Evolutionary conservation across 2,888 invertebrate species (phyloP).

Genomic region (Pseudoips prasinana): DNA sequence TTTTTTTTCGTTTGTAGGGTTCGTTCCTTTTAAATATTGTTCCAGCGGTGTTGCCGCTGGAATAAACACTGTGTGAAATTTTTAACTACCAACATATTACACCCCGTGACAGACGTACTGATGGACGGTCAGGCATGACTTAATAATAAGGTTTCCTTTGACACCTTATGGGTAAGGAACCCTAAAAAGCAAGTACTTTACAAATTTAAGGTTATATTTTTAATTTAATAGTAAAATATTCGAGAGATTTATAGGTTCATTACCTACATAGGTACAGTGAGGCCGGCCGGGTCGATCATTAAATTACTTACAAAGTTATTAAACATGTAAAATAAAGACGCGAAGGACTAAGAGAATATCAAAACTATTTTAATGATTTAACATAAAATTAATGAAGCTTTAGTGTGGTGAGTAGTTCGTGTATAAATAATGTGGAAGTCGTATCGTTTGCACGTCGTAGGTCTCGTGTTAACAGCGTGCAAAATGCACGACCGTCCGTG

Average conservation of each 20-base stretch:
- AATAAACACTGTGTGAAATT: no score
- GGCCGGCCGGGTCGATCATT: slow-evolving; percentile 35
- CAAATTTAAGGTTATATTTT: no score
- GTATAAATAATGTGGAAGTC: slow-evolving; percentile 44
- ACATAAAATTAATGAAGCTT: slow-evolving; percentile 38
- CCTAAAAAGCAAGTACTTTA: no score
- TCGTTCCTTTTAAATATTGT: no score
- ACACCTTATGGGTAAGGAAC: no score
- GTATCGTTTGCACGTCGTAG: slow-evolving; percentile 32
- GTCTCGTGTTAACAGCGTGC: slow-evolving; percentile 42
- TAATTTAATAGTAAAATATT: slow-evolving; percentile 32
- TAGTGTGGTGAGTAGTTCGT: slow-evolving; percentile 31
- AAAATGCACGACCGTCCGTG: slow-evolving; percentile 45
- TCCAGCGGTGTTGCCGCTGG: no score
- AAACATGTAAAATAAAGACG: slow-evolving; percentile 43
- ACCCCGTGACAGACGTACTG: no score
- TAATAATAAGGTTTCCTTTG: no score
- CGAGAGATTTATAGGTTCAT: slow-evolving; percentile 39
- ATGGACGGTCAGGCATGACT: no score
- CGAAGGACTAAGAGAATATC: slow-evolving; percentile 39
- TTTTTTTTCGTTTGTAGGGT: no score
- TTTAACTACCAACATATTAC: no score
- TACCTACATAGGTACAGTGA: slow-evolving; percentile 33
- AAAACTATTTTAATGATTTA: slow-evolving; percentile 45
- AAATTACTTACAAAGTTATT: slow-evolving; percentile 39